These are phyloP conservation scores for Cinclus mexicanus DNA, from an alignment of 2,113 vertebrate genomes.

Conservation along the genomic window DNA sequence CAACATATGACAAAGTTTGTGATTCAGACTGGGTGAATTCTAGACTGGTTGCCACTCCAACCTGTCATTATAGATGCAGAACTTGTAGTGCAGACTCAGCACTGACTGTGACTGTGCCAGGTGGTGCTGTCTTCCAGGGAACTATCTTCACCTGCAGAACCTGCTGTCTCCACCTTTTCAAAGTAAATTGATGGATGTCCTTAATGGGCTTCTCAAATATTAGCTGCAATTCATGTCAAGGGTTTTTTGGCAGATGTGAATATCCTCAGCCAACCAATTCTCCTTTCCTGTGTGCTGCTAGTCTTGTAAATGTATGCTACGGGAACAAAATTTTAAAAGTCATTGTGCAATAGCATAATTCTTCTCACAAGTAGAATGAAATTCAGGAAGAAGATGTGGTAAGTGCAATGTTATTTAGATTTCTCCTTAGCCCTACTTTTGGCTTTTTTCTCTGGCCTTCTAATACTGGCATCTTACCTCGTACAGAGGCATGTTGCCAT, in stretches of 20 bases:
- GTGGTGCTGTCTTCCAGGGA: constrained; percentile 3
- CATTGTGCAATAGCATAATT: not conserved
- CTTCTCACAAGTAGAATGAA: not conserved
- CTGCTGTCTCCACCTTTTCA: not conserved
- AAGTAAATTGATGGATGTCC: not conserved
- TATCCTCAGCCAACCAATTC: not conserved
- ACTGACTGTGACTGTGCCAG: not conserved
- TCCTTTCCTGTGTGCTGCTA: not conserved
- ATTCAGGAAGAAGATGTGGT: not conserved
- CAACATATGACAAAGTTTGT: not conserved
- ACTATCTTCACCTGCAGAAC: constrained; percentile 9
- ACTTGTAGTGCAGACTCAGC: not conserved
- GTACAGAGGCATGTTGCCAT: constrained; percentile 44
- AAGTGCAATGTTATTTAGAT: not conserved
- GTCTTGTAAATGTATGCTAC: not conserved
- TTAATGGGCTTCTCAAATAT: not conserved
- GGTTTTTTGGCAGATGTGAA: not conserved
- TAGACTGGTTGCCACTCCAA: not conserved
- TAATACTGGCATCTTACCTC: constrained; percentile 42
- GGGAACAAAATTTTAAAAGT: not conserved
- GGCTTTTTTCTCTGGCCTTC: constrained; percentile 5
- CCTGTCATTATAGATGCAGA: not conserved
- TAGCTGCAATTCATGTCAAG: constrained; percentile 11
- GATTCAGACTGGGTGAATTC: not conserved
- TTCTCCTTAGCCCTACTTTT: not conserved